Evolutionary conservation across 2,888 invertebrate genomes (phyloP).

Genomic region (Eupsilia transversa): DNA sequence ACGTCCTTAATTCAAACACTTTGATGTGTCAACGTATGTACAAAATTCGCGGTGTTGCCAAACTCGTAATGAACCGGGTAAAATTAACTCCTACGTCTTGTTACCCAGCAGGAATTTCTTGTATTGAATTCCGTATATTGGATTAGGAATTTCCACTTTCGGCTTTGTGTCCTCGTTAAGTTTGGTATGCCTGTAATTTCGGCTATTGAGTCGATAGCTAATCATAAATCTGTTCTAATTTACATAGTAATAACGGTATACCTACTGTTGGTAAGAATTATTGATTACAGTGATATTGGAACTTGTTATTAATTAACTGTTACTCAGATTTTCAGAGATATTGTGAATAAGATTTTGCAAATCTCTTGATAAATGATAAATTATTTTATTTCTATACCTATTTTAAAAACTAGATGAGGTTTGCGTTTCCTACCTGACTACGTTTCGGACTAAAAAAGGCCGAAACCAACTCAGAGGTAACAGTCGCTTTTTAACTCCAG

Average conservation of each 20-base stretch:
- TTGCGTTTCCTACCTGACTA: no score
- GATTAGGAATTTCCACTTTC: constrained; percentile 71
- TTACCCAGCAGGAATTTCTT: constrained; percentile 67
- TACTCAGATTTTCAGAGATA: background rate
- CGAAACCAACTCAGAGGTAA: no score
- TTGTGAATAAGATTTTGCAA: background rate
- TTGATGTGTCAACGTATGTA: constrained; percentile 46
- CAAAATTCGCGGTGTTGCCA: constrained; percentile 62
- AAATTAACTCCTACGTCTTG: constrained; percentile 71
- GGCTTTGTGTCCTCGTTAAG: constrained; percentile 65
- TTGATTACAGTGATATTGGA: background rate
- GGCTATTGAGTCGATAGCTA: constrained; percentile 43
- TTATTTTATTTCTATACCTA: no score
- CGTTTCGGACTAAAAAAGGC: no score
- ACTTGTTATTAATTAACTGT: background rate
- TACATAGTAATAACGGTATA: constrained; percentile 11
- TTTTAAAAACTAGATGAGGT: no score
- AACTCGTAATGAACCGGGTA: constrained; percentile 72
- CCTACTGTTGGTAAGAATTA: background rate
- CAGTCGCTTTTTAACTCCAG: no score
- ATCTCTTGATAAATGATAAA: no score
- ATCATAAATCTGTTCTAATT: constrained; percentile 47
- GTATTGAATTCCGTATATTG: constrained; percentile 73
- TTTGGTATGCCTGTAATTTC: constrained; percentile 56
- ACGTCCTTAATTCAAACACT: constrained; percentile 12